Conservation (phyloP, 2,797 vertebrate genomes). For the Pseudochirops corinnae region DNA sequence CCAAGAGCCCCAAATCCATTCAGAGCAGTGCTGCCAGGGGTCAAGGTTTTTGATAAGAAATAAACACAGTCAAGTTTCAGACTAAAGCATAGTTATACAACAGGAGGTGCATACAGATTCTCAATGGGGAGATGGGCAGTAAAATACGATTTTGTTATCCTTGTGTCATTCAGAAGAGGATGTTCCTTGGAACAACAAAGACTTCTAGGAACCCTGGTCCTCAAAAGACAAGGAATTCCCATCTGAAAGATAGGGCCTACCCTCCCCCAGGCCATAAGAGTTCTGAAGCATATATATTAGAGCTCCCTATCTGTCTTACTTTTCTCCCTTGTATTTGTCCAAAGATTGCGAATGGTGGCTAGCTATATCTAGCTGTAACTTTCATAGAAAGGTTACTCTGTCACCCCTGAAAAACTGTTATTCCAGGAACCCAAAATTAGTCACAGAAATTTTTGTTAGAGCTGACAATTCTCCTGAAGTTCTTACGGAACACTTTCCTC, state of each 20-base stretch:
- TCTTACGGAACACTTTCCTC: constrained; percentile 19
- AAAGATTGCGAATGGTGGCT: constrained; percentile 23
- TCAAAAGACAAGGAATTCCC: neutral
- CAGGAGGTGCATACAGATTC: neutral
- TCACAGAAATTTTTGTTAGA: constrained; percentile 23
- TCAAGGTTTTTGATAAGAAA: constrained; percentile 37
- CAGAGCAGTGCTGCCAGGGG: constrained; percentile 24
- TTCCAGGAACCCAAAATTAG: constrained; percentile 10
- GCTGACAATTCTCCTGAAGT: neutral
- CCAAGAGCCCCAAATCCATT: constrained; percentile 9
- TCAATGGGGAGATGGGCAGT: neutral
- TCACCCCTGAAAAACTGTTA: constrained; percentile 34
- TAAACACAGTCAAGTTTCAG: constrained; percentile 32
- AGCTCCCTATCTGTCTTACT: constrained; percentile 7
- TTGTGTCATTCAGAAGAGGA: neutral
- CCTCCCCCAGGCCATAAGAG: neutral
- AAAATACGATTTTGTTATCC: neutral
- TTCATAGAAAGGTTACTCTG: constrained; percentile 44
- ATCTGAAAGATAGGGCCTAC: constrained; percentile 23
- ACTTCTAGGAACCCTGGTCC: neutral
- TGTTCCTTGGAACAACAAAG: neutral
- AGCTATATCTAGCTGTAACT: constrained; percentile 32
- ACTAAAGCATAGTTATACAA: neutral
- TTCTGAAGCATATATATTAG: neutral
- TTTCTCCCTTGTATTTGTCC: constrained; percentile 12